Conservation (phyloP, 2,888 invertebrate genomes). For the Aphodius sticticus region DNA sequence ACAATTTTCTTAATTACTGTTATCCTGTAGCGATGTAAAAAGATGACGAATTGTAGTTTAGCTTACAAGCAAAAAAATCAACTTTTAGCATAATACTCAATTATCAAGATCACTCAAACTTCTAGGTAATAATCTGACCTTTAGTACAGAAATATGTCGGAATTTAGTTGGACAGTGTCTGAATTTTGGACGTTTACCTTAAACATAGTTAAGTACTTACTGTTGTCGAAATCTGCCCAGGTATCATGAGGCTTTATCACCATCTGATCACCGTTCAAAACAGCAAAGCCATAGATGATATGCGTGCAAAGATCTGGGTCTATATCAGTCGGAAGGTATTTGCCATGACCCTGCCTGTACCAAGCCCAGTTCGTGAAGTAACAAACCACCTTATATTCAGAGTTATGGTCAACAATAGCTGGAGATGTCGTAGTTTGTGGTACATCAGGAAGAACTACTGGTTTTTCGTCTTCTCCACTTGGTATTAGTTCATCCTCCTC, state of each 20-base stretch:
- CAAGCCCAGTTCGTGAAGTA: conserved; percentile 96
- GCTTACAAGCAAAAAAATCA: no score
- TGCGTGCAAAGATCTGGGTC: conserved; percentile 89
- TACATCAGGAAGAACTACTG: conserved; percentile 32
- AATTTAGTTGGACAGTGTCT: no score
- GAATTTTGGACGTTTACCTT: no score
- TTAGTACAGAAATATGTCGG: no score
- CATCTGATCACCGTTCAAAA: conserved; percentile 76
- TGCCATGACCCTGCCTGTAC: conserved; percentile 86
- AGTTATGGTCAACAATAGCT: conserved; percentile 48
- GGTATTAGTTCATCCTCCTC: conserved; percentile 26
- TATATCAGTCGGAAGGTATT: conserved; percentile 83
- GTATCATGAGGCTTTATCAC: conserved; percentile 86
- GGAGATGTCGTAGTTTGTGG: conserved; percentile 40
- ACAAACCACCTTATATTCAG: conserved; percentile 80
- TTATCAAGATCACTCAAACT: no score
- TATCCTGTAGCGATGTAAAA: no score
- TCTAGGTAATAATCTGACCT: no score
- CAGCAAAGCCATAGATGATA: conserved; percentile 91
- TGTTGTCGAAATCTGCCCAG: conserved; percentile 90
- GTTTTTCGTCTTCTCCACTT: conserved; percentile 35
- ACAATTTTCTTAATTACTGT: no score
- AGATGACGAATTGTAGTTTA: no score
- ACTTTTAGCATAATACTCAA: no score
- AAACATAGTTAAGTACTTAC: conserved; percentile 62